Evolutionary conservation across 2,888 invertebrate species (phyloP), one percentile per base, ranked within the genome.

Genomic region (Eupithecia tripunctaria): DNA sequence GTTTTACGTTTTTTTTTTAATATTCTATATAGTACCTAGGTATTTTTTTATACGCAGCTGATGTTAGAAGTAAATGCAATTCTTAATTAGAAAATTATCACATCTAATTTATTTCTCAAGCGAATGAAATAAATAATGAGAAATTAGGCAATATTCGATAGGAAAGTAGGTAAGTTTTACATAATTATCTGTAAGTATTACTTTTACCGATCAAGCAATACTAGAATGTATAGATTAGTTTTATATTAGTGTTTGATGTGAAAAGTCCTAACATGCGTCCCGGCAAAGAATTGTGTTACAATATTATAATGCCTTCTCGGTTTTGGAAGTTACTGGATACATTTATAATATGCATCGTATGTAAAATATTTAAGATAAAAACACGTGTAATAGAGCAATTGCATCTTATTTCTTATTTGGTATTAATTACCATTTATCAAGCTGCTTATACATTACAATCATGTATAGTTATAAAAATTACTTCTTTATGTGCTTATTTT

Each of bases 241-340:
- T 56, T 56, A 25, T 14, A 56, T 25, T 56, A 25, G 56, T 56
- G 12, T 25, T 56, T 56, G 25, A 56, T 25, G 56, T 56, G 56
- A 56, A 14, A 56, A 25, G 56, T 25, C 12, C 14, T 56, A 56
- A 14, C 10, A 56, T 56, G 56, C 25, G 56, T 56, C 21, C 56
- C 63, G 5, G 62, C 59, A 63, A 67, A 59, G 32, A 62, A 27
- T 36, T 62, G 15, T 67, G 25, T 41, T 67, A 70, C 62, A 66
- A 67, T 41, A 29, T 62, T 14, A 62, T 69, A 66, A 38, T 59
- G 21, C 67, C 43, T 8, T 36, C 63, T 32, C 64, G 36, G 18
- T 65, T 65, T 70, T 64, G 43, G 63, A 68, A 63, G 27, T 43
- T 73, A 36, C 27, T 70, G 14, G 64, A 70, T 41, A 18, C 36